A percentile compares a stretch with the other conserved stretches of the same genome.
phyloP scores from a whole-genome alignment of 1,140 invertebrate species.

The Drosophila athabasca region DNA sequence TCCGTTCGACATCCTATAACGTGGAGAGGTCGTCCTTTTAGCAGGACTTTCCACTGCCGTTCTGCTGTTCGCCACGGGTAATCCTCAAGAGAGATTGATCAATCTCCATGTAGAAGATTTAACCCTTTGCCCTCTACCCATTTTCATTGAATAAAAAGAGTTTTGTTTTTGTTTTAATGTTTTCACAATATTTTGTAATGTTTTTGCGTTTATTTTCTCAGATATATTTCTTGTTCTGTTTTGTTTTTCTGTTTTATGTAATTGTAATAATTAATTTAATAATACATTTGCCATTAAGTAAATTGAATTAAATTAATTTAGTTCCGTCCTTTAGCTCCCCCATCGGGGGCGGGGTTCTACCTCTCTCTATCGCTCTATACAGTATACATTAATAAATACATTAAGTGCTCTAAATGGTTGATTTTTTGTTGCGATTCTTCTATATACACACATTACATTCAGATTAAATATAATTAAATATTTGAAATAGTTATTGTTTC shows the following conservation, averaged over 20 bases:
- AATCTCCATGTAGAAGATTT: too few species aligned
- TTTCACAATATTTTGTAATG: conserved; percentile 70
- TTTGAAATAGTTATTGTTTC: conserved; percentile 45
- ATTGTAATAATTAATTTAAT: conserved; percentile 81
- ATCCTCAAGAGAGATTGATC: too few species aligned
- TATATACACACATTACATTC: conserved; percentile 54
- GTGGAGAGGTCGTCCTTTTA: too few species aligned
- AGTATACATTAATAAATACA: conserved; percentile 67
- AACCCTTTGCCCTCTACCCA: background rate
- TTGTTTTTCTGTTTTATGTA: conserved; percentile 53
- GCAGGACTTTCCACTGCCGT: too few species aligned
- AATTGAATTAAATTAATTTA: conserved; percentile 78
- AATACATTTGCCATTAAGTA: conserved; percentile 80
- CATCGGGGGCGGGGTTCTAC: background rate
- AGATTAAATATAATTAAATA: conserved; percentile 34
- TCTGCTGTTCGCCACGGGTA: too few species aligned
- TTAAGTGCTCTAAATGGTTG: conserved; percentile 73
- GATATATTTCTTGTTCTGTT: conserved; percentile 48
- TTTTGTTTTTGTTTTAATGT: conserved; percentile 21
- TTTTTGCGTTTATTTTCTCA: conserved; percentile 57
- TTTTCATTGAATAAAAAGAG: conserved; percentile 2
- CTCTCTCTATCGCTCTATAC: conserved; percentile 37
- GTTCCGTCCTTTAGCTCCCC: conserved; percentile 20
- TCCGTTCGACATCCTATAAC: too few species aligned
- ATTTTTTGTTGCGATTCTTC: conserved; percentile 26